Percentiles rank a stretch among this genome's conserved stretches.
These are phyloP conservation scores for Sinonovacula constricta DNA, from an alignment of 1,140 invertebrate genomes.

Conservation along the genomic window DNA sequence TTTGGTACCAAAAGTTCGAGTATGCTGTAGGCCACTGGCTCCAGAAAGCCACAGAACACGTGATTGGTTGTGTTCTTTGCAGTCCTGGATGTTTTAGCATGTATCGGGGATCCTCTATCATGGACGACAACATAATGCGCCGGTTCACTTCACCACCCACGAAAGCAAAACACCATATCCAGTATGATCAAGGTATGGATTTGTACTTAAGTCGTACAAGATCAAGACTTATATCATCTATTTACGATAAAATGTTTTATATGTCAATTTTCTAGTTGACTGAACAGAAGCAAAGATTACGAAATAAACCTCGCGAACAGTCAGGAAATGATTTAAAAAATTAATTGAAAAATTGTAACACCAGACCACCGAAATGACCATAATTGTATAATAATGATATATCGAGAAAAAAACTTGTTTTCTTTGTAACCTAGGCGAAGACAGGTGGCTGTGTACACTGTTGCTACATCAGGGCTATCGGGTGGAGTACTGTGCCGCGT, in stretches of 20 bases:
- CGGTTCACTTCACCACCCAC: conserved; percentile 78
- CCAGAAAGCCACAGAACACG: conserved; percentile 69
- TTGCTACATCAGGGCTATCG: conserved; percentile 82
- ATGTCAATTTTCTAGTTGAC: background rate
- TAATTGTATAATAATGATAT: no score
- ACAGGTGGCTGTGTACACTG: conserved; percentile 84
- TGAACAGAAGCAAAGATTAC: no score
- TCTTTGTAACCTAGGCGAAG: no score
- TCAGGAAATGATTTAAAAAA: no score
- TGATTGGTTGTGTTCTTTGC: conserved; percentile 72
- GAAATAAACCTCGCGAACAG: no score
- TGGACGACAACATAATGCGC: conserved; percentile 69
- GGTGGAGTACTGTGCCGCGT: conserved; percentile 83
- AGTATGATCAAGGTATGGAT: conserved; percentile 82
- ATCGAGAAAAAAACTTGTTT: no score
- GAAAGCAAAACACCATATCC: conserved; percentile 81
- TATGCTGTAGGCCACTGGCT: no score
- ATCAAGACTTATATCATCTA: background rate
- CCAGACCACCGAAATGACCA: no score
- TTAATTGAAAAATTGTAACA: no score
- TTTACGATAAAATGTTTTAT: conserved; percentile 1
- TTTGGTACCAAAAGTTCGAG: conserved; percentile 74
- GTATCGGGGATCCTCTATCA: conserved; percentile 63
- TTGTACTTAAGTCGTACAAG: background rate
- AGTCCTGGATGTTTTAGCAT: conserved; percentile 67